A percentile compares a stretch with the other conserved stretches of the same genome.
Conservation (phyloP, 1,140 invertebrate species). For the Microplitis demolitor region DNA sequence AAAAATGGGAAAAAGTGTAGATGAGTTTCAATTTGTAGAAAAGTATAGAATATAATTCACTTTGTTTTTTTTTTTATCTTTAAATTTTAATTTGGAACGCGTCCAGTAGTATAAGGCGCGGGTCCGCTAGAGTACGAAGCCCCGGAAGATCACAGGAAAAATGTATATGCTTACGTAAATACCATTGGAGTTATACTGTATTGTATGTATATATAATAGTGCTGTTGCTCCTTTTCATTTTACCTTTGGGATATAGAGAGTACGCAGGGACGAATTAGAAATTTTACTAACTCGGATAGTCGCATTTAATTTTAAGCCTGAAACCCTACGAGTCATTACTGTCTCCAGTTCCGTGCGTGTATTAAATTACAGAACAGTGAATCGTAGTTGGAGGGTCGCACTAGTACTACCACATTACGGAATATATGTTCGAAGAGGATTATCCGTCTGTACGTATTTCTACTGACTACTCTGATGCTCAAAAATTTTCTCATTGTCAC, state of each 20-base stretch:
- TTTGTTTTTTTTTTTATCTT: conserved; percentile 37
- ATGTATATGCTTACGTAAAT: conserved; percentile 47
- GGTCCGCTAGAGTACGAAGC: conserved; percentile 47
- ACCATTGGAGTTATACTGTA: conserved; percentile 23
- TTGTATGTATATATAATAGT: background rate
- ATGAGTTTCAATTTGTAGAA: conserved; percentile 24
- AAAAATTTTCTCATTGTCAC: background rate
- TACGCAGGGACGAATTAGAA: conserved; percentile 56
- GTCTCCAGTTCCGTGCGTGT: conserved; percentile 56
- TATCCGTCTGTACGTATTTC: conserved; percentile 27
- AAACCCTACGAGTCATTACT: conserved; percentile 61
- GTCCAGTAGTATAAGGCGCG: conserved; percentile 50
- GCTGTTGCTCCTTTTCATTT: conserved; percentile 20
- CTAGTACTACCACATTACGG: conserved; percentile 19
- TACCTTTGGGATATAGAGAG: background rate
- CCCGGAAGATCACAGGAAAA: conserved; percentile 60
- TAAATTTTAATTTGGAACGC: conserved; percentile 60
- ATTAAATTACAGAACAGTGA: conserved; percentile 54
- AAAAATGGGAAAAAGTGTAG: conserved; percentile 10
- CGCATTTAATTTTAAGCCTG: conserved; percentile 63
- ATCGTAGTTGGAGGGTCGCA: conserved; percentile 32
- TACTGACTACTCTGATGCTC: background rate
- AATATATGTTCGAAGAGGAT: conserved; percentile 38
- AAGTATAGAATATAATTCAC: background rate
- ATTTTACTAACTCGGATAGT: conserved; percentile 62